These are phyloP conservation scores for Leistus spinibarbis DNA, from an alignment of 2,888 invertebrate genomes.

Conservation along the genomic window DNA sequence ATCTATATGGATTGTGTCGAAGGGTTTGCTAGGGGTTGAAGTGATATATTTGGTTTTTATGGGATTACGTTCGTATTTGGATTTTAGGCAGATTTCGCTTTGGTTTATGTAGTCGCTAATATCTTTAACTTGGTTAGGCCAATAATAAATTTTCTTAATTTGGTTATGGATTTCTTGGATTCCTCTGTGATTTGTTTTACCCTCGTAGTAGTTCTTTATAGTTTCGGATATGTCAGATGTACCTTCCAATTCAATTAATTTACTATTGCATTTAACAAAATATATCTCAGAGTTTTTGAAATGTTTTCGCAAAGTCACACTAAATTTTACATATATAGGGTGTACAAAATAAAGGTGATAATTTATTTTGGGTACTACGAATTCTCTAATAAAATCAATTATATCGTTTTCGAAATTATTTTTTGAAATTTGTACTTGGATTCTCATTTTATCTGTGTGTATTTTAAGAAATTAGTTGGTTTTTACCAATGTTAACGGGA, in stretches of 20 bases:
- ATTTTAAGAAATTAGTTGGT: slow-evolving; percentile 6
- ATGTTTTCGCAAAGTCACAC: slow-evolving; percentile 17
- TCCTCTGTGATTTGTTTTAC: slow-evolving; percentile 39
- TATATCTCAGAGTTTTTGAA: slow-evolving; percentile 27
- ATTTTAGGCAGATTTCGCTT: no score
- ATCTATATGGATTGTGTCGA: no score
- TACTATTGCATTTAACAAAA: slow-evolving; percentile 7
- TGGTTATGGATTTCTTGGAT: slow-evolving; percentile 27
- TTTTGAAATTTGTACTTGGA: slow-evolving; percentile 17
- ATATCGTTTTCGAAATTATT: slow-evolving; percentile 23
- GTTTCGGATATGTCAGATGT: slow-evolving; percentile 16
- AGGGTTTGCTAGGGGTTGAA: no score
- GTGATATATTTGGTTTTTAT: no score
- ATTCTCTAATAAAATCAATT: slow-evolving; percentile 30
- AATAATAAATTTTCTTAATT: slow-evolving; percentile 35
- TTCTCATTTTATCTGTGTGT: slow-evolving; percentile 1
- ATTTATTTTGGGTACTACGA: slow-evolving; percentile 28
- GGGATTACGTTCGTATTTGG: no score
- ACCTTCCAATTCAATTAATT: slow-evolving; percentile 25
- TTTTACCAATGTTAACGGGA: slow-evolving; percentile 20
- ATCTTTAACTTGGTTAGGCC: slow-evolving; percentile 24
- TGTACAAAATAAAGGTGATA: slow-evolving; percentile 27
- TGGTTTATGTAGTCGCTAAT: slow-evolving; percentile 4
- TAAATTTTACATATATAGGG: background rate
- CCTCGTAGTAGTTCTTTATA: slow-evolving; percentile 33